These are phyloP conservation scores for Cryptocephalus primarius DNA, from an alignment of 2,888 invertebrate species.

Conservation along the genomic window DNA sequence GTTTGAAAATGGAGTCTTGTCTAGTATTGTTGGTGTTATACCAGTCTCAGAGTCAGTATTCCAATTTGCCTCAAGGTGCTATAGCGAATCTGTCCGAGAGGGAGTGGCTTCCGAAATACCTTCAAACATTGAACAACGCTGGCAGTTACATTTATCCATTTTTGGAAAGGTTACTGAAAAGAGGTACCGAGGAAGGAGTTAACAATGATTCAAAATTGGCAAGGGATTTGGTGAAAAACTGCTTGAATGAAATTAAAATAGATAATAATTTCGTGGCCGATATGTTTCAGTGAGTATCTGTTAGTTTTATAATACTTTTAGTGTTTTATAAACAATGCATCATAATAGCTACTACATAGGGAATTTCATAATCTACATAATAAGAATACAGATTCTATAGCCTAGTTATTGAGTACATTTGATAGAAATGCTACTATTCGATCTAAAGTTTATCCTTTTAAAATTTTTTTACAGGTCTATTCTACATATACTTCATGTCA, in stretches of 20 bases:
- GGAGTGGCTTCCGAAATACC: slow-evolving; percentile 38
- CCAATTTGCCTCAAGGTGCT: slow-evolving; percentile 40
- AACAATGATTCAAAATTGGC: slow-evolving; percentile 39
- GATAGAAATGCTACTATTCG: no score
- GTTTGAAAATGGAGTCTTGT: slow-evolving; percentile 52
- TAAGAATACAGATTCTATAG: no score
- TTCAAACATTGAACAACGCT: slow-evolving; percentile 44
- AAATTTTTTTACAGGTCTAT: no score
- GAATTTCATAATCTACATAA: no score
- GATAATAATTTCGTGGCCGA: slow-evolving; percentile 43
- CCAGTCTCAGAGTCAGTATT: slow-evolving; percentile 45
- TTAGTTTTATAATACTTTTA: neutral
- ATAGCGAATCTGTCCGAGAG: slow-evolving; percentile 40
- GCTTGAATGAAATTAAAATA: slow-evolving; percentile 51
- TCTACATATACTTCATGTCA: no score
- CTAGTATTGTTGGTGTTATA: slow-evolving; percentile 59
- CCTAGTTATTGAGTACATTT: no score
- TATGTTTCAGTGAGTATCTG: slow-evolving; percentile 45
- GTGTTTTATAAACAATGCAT: no score
- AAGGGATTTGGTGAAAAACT: slow-evolving; percentile 43
- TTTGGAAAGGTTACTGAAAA: slow-evolving; percentile 44
- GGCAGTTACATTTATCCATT: slow-evolving; percentile 49
- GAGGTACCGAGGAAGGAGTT: slow-evolving; percentile 42
- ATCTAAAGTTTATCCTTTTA: no score
- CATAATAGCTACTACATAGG: no score